A percentile compares a stretch with the other conserved stretches of the same genome.
Evolutionary conservation across 2,797 vertebrate species (phyloP).

Genomic region (Dicrostonyx torquatus): DNA sequence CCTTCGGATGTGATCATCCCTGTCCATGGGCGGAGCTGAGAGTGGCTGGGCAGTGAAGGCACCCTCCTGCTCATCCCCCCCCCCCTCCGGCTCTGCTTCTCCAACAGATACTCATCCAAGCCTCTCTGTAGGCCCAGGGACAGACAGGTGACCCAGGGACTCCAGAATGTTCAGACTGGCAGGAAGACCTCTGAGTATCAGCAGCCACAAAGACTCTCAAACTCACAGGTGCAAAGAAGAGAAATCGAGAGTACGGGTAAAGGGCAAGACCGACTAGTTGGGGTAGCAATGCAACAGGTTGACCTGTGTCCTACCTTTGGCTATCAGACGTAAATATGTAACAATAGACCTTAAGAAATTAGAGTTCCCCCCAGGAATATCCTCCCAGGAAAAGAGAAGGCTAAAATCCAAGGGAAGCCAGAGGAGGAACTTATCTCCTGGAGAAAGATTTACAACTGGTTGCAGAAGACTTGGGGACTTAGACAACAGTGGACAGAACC

Average conservation of each 20-base stretch:
- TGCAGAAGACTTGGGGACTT: not conserved
- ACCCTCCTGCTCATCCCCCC: not conserved
- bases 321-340: not conserved
- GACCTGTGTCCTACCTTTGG: not conserved
- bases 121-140: not conserved
- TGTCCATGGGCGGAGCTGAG: not conserved
- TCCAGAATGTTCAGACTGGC: not conserved
- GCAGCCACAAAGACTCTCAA: not conserved
- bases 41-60: not conserved
- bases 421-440: not conserved
- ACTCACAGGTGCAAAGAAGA: not conserved
- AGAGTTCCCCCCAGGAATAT: not conserved
- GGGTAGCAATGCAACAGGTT: too few species aligned
- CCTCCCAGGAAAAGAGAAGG: not conserved
- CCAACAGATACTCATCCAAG: not conserved
- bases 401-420: not conserved
- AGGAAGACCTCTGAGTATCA: fast-evolving
- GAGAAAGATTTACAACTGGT: not conserved
- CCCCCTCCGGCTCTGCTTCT: not conserved
- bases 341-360: not conserved
- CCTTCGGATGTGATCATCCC: not conserved
- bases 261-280: fast-evolving
- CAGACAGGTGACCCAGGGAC: not conserved
- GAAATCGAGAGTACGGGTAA: too few species aligned
- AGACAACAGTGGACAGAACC: not conserved